These are phyloP conservation scores for Oenanthe oenanthe DNA, from an alignment of 2,113 vertebrate genomes.

Conservation along the genomic window DNA sequence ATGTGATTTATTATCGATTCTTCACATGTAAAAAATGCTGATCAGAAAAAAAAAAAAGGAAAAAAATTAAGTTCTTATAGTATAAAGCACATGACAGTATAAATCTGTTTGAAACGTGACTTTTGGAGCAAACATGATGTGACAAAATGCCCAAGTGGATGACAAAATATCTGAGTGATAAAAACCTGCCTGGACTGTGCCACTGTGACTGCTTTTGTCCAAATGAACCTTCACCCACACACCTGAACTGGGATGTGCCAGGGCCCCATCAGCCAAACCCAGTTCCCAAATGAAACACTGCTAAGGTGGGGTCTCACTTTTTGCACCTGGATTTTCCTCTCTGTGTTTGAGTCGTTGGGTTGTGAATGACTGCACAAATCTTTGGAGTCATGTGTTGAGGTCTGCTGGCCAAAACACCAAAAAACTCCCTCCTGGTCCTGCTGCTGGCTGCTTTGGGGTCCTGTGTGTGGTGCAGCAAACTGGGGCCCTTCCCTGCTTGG, in stretches of 20 bases:
- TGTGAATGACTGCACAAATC: neutral
- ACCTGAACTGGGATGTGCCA: neutral
- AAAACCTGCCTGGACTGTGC: neutral
- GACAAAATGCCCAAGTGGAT: neutral
- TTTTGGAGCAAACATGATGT: neutral
- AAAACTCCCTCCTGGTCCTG: neutral
- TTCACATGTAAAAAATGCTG: neutral
- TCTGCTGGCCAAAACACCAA: neutral
- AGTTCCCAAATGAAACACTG: neutral
- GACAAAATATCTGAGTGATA: neutral
- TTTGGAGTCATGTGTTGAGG: neutral
- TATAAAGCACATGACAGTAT: neutral
- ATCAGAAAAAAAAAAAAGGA: neutral
- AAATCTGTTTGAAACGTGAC: neutral
- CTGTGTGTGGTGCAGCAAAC: fast-evolving
- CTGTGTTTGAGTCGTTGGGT: fast-evolving
- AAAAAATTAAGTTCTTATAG: neutral
- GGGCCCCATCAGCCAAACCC: neutral
- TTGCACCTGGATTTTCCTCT: fast-evolving
- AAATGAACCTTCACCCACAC: too few relatives aligned
- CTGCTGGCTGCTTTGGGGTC: neutral
- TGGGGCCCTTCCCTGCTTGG: neutral
- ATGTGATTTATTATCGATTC: neutral
- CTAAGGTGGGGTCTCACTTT: fast-evolving
- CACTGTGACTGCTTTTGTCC: neutral